A percentile compares a stretch with the other conserved stretches of the same genome.
These are phyloP conservation scores for Pseudolaguvia tuberculata DNA, from an alignment of 2,113 vertebrate genomes.

Conservation along the genomic window DNA sequence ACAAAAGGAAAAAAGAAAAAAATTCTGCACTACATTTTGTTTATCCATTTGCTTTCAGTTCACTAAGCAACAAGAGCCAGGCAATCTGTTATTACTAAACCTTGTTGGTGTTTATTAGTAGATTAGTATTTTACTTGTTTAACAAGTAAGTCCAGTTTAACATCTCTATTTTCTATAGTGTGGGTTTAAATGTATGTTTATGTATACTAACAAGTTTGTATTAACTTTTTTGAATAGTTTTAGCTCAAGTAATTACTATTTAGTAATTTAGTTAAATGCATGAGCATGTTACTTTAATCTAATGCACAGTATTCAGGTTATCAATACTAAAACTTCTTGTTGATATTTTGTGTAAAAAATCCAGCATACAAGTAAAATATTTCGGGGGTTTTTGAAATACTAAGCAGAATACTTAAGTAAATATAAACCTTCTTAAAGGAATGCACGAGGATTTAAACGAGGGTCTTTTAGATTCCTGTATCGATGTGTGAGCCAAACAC, in stretches of 20 bases:
- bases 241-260: background rate
- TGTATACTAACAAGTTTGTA: background rate
- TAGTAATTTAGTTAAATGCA: background rate
- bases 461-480: constrained; percentile 93
- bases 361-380: background rate
- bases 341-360: background rate
- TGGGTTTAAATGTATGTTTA: background rate
- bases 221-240: background rate
- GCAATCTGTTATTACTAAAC: background rate
- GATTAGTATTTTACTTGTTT: background rate
- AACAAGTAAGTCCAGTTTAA: constrained; percentile 2
- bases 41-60: background rate
- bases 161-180: background rate
- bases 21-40: too few relatives aligned
- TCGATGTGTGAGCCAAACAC: constrained; percentile 89
- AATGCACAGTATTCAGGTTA: background rate
- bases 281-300: background rate
- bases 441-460: constrained; percentile 85
- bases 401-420: too few relatives aligned
- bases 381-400: background rate
- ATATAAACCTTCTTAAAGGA: constrained; percentile 46
- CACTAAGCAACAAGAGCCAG: background rate
- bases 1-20: background rate
- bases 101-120: background rate
- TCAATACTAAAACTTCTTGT: background rate